Conservation (phyloP, 2,113 vertebrate species). For the Neotragus moschatus region DNA sequence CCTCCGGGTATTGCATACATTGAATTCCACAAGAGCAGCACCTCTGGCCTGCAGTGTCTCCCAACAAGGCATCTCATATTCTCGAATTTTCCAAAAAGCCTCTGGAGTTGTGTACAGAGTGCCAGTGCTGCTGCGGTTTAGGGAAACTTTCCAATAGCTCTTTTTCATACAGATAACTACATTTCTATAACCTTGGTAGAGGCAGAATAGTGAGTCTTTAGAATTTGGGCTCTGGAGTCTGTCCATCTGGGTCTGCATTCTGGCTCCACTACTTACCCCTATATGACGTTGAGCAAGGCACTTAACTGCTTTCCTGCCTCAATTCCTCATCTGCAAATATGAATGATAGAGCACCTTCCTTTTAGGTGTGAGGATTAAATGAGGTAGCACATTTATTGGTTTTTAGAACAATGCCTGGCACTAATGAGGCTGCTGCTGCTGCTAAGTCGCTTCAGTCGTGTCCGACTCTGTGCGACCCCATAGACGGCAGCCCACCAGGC, state of each 20-base stretch:
- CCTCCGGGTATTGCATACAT: too few species aligned
- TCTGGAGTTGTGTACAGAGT: not conserved
- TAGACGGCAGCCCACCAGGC: too few species aligned
- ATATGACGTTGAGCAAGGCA: fast-evolving
- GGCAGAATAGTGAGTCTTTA: not conserved
- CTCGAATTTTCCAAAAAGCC: not conserved
- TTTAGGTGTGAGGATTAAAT: too few species aligned
- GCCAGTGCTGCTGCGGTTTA: not conserved
- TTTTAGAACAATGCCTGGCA: not conserved
- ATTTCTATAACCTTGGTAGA: not conserved
- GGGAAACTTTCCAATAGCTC: not conserved
- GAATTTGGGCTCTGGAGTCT: not conserved
- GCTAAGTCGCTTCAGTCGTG: too few species aligned
- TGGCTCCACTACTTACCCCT: not conserved
- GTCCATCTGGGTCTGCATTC: not conserved
- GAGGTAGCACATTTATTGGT: not conserved
- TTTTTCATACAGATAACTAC: not conserved
- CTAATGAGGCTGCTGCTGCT: too few species aligned
- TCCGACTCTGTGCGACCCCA: too few species aligned
- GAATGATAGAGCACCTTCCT: not conserved
- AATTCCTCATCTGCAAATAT: not conserved
- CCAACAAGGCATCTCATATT: not conserved
- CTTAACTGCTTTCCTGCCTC: not conserved
- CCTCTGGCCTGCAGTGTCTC: not conserved
- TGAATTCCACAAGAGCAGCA: not conserved